Percentiles rank a stretch among this genome's conserved stretches.
Conservation (phyloP, 2,797 vertebrate species). For the Spinus pinus region DNA sequence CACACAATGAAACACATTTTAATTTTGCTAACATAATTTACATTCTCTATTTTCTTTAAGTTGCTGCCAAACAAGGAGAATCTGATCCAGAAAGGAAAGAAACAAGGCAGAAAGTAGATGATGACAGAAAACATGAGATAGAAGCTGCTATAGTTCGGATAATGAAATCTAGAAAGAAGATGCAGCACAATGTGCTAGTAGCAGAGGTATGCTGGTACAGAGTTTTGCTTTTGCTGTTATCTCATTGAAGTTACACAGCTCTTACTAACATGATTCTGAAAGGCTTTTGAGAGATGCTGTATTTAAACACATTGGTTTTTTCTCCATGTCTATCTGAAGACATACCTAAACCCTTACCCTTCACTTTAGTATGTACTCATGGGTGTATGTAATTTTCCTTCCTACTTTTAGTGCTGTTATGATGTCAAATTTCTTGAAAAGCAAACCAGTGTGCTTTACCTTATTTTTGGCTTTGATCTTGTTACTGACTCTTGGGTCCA, state of each 20-base stretch:
- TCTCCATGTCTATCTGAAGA: not conserved
- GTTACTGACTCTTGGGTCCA: not conserved
- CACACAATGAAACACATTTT: not conserved
- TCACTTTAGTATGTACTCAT: not conserved
- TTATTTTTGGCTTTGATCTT: not conserved
- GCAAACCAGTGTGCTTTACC: not conserved
- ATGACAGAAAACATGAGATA: slow-evolving; percentile 97
- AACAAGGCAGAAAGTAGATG: slow-evolving; percentile 96
- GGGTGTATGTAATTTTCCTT: not conserved
- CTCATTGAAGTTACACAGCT: not conserved
- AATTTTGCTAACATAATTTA: not conserved
- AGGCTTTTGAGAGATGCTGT: not conserved
- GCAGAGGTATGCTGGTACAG: slow-evolving; percentile 83
- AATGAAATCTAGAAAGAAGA: slow-evolving; percentile 99
- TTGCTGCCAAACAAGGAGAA: slow-evolving; percentile 98
- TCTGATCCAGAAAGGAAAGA: slow-evolving; percentile 96
- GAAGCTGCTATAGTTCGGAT: slow-evolving; percentile 98
- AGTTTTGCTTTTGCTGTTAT: not conserved
- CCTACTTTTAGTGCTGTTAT: not conserved
- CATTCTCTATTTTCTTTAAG: slow-evolving; percentile 66
- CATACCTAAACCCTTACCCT: not conserved
- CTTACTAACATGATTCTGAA: not conserved
- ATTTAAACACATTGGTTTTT: not conserved
- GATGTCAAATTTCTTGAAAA: not conserved
- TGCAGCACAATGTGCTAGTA: slow-evolving; percentile 98